Evolutionary conservation across 2,113 vertebrate genomes (phyloP), one percentile per base, ranked within the genome.

Genomic region (Leucosticte australis): DNA sequence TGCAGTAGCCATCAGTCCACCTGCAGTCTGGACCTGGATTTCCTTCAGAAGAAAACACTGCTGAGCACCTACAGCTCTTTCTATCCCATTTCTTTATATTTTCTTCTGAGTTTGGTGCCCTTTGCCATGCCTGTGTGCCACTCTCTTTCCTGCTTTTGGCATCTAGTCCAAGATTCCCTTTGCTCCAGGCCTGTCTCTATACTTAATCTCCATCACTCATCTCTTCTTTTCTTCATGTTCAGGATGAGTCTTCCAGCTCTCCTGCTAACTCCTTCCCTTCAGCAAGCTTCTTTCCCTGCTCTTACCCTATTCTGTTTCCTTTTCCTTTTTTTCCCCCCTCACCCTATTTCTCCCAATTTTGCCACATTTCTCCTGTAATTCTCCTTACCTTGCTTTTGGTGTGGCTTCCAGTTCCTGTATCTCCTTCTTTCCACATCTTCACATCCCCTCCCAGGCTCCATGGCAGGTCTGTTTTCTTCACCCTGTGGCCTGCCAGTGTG

Each of bases 1-100:
- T 1, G 2, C 28, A 49, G 24, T n/a, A 90, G 31, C 13, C 21
- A 37, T 63, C 0, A 0, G 7, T 77, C 21, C 0, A 1, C 7
- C 39, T 92, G 35, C 27, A 55, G 39, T 27, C 31, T 69, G 31
- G 15, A 76, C 47, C 22, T 14, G 17, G 15, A 69, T 42, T 76
- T 83, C 18, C 42, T 80, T 49, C 19, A 19, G 64, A 21, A 49
- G 46, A 56, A 69, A 73, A 63, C 8, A 26, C 6, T 57, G 42
- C n/a, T 83, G 49, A 85, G 10, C 6, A 70, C 20, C 15, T 67
- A 47, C 11, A 79, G 15, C 18, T 39, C 31, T 52, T 73, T 41
- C 28, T 52, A 13, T 13, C 6, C 44, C 4, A 2, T 27, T 53
- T 53, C 52, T 30, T 53, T 53, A 28, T 53, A 53, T 53, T 17